Conservation (phyloP, 2,797 vertebrate genomes). For the Neosalanx taihuensis region DNA sequence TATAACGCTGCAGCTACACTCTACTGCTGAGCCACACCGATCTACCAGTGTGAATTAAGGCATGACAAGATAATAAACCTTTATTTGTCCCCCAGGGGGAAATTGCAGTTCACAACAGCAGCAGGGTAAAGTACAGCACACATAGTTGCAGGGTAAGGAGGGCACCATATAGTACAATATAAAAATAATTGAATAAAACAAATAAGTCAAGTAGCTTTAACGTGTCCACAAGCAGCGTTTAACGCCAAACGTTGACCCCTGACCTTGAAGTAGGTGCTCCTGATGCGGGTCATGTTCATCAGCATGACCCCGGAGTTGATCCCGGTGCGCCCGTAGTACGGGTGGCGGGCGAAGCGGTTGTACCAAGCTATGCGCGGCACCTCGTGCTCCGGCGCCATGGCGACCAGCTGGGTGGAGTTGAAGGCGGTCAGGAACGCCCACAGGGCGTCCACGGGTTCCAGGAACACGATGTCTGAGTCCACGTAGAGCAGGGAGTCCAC, state of each 20-base stretch:
- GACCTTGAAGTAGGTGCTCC: conserved; percentile 86
- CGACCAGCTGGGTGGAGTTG: conserved; percentile 87
- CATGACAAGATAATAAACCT: too few relatives aligned
- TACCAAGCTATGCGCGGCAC: conserved; percentile 94
- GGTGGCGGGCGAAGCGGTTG: conserved; percentile 90
- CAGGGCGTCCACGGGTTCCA: conserved; percentile 85
- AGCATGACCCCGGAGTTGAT: conserved; percentile 96
- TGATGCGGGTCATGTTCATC: conserved; percentile 93
- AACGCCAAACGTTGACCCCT: background rate
- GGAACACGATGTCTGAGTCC: conserved; percentile 91
- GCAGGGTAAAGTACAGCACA: too few relatives aligned
- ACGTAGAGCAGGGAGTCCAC: conserved; percentile 88
- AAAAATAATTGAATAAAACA: background rate
- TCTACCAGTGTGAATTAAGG: too few relatives aligned
- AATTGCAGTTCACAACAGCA: too few relatives aligned
- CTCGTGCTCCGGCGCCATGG: conserved; percentile 92
- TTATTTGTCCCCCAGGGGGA: too few relatives aligned
- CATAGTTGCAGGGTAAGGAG: too few relatives aligned
- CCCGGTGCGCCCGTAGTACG: conserved; percentile 88
- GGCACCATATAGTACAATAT: background rate
- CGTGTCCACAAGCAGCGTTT: too few relatives aligned
- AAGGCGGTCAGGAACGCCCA: conserved; percentile 85
- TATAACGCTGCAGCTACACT: too few relatives aligned
- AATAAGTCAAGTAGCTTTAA: too few relatives aligned
- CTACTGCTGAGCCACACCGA: too few relatives aligned